Conservation (phyloP, 2,797 vertebrate species). For the Diceros bicornis region DNA sequence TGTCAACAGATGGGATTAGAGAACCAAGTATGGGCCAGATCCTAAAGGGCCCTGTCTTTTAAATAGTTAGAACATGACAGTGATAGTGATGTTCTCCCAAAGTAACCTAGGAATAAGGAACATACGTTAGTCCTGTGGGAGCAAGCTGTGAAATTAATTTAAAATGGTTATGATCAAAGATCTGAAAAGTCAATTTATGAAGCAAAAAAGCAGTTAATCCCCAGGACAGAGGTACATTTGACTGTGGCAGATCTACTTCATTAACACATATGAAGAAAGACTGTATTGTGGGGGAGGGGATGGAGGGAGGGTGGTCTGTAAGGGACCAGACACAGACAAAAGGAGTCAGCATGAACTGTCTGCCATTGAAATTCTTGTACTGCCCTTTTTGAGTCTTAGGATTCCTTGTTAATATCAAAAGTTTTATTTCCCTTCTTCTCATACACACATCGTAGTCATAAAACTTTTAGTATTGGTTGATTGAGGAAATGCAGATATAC, state of each 20-base stretch:
- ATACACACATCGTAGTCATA: background rate
- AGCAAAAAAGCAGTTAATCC: background rate
- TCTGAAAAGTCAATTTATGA: background rate
- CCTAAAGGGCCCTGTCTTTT: background rate
- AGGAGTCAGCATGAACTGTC: background rate
- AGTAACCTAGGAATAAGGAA: background rate
- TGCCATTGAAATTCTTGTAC: background rate
- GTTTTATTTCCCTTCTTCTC: background rate
- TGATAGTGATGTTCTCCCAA: background rate
- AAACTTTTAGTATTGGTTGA: background rate
- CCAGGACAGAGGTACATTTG: background rate
- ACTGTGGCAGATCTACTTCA: background rate
- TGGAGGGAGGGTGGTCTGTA: background rate
- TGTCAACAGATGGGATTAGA: background rate
- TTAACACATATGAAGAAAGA: constrained; percentile 24
- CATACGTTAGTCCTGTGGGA: background rate
- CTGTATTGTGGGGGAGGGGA: too few species aligned
- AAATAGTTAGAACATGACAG: background rate
- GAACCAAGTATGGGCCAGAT: background rate
- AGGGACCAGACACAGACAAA: background rate
- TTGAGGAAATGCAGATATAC: background rate
- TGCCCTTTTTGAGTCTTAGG: background rate
- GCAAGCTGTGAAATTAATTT: background rate
- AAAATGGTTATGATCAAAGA: background rate
- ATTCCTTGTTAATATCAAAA: background rate